Percentiles rank a stretch among this genome's conserved stretches.
These are phyloP conservation scores for Nothobranchius furzeri DNA, from an alignment of 2,113 vertebrate species.

Conservation along the genomic window DNA sequence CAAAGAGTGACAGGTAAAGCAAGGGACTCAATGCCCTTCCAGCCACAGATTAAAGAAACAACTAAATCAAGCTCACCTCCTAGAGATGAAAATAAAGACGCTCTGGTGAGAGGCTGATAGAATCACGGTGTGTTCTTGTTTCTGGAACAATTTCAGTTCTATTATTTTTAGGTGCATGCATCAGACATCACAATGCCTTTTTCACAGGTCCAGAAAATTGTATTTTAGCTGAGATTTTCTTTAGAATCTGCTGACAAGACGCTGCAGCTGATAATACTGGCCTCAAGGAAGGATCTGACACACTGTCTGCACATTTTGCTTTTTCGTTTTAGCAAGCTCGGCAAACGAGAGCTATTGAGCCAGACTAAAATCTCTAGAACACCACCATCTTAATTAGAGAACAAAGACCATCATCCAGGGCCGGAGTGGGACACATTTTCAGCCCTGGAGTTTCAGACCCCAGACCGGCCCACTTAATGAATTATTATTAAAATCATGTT, in stretches of 20 bases:
- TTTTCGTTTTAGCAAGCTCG: conserved; percentile 8
- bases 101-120: conserved; percentile 31
- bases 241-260: conserved; percentile 24
- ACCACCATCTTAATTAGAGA: conserved; percentile 14
- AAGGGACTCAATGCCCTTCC: conserved; percentile 14
- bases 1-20: conserved; percentile 72
- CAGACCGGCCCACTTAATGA: too few species aligned
- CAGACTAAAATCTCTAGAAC: conserved; percentile 15
- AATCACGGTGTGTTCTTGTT: too few species aligned
- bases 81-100: conserved; percentile 28
- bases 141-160: neutral
- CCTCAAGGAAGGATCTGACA: conserved; percentile 30
- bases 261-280: neutral
- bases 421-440: too few species aligned
- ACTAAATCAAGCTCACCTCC: conserved; percentile 33
- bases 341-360: neutral
- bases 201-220: neutral
- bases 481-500: too few species aligned
- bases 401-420: conserved; percentile 48
- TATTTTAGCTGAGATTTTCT: conserved; percentile 1
- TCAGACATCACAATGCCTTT: too few species aligned
- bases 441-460: too few species aligned
- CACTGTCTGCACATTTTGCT: conserved; percentile 20
- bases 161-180: too few species aligned
- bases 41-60: conserved; percentile 30